phyloP scores from a whole-genome alignment of 1,140 invertebrate genomes.

The Drosophila prosaltans region DNA sequence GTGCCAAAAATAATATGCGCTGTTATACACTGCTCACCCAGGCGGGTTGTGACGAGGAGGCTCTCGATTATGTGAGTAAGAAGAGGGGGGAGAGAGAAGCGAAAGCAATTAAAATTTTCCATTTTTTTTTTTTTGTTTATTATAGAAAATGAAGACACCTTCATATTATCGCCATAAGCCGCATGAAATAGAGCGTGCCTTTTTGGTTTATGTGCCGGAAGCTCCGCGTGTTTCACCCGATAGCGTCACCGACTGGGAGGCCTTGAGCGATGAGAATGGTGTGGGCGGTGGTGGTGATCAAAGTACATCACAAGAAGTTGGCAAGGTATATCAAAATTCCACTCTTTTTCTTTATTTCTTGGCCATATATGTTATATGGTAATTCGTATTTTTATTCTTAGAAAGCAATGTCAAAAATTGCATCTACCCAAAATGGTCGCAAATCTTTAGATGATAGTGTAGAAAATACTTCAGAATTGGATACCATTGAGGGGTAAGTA shows the following conservation, averaged over 20 bases:
- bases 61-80: slow-evolving; percentile 90
- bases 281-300: slow-evolving; percentile 40
- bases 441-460: slow-evolving; percentile 74
- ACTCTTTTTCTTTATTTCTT: neutral
- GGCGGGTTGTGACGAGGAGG: slow-evolving; percentile 90
- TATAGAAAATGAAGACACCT: slow-evolving; percentile 91
- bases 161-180: slow-evolving; percentile 90
- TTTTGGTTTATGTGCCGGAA: slow-evolving; percentile 89
- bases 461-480: slow-evolving; percentile 77
- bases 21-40: slow-evolving; percentile 90
- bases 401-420: slow-evolving; percentile 65
- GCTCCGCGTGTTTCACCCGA: slow-evolving; percentile 89
- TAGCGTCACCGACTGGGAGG: slow-evolving; percentile 89
- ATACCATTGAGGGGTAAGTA: slow-evolving; percentile 79
- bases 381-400: slow-evolving; percentile 10
- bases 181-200: slow-evolving; percentile 88
- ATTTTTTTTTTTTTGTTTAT: slow-evolving; percentile 25
- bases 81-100: neutral
- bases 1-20: slow-evolving; percentile 88
- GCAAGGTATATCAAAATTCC: slow-evolving; percentile 45
- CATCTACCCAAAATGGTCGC: slow-evolving; percentile 53
- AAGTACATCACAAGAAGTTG: slow-evolving; percentile 37
- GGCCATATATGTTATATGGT: neutral
- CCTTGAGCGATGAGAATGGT: slow-evolving; percentile 66
- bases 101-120: slow-evolving; percentile 54